These are phyloP conservation scores for Trinorchestia longiramus DNA, from an alignment of 1,140 invertebrate genomes.

Conservation along the genomic window DNA sequence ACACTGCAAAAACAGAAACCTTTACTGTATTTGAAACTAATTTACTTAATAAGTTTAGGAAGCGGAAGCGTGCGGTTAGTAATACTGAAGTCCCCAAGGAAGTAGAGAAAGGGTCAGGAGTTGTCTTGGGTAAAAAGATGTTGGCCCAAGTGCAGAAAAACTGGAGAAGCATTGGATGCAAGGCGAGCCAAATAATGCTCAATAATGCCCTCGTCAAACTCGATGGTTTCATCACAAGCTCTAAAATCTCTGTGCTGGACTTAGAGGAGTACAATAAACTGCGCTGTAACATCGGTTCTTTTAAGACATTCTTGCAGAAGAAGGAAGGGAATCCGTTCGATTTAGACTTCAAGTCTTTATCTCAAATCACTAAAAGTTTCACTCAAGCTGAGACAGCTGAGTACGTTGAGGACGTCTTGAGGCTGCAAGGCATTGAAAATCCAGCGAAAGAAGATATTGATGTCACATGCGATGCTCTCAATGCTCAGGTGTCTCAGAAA, in stretches of 20 bases:
- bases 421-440: background rate
- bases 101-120: background rate
- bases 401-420: background rate
- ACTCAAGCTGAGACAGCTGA: background rate
- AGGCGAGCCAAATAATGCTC: background rate
- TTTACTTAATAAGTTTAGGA: slow-evolving; percentile 18
- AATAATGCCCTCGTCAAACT: background rate
- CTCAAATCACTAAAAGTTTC: background rate
- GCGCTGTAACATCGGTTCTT: background rate
- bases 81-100: background rate
- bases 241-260: background rate
- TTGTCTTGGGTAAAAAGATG: background rate
- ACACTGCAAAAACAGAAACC: background rate
- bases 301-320: background rate
- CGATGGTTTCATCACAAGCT: background rate
- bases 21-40: background rate
- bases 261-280: background rate
- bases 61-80: background rate
- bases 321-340: slow-evolving; percentile 21
- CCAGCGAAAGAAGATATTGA: background rate
- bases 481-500: background rate
- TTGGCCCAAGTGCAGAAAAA: slow-evolving; percentile 1
- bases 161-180: slow-evolving; percentile 20
- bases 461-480: background rate
- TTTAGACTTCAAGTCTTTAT: slow-evolving; percentile 7